Evolutionary conservation across 2,113 vertebrate genomes (phyloP).

Genomic region (Sinosuthora webbiana): DNA sequence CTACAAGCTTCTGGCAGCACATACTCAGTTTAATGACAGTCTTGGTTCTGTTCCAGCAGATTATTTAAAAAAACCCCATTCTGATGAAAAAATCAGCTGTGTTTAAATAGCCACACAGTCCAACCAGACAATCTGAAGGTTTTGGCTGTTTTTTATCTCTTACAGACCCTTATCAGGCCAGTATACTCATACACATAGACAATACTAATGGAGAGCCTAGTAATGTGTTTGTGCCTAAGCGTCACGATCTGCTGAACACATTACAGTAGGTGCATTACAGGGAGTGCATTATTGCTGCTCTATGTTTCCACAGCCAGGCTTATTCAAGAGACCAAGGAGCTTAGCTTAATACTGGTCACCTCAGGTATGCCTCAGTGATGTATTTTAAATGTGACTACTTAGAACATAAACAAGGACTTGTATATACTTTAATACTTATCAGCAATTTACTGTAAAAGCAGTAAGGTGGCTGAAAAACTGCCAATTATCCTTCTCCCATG

Average conservation of each 20-base stretch:
- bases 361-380: background rate
- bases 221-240: background rate
- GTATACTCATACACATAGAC: background rate
- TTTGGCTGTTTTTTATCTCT: background rate
- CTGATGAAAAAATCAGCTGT: conserved; percentile 16
- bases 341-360: background rate
- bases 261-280: background rate
- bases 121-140: background rate
- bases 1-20: conserved; percentile 5
- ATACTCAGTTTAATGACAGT: background rate
- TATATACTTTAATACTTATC: conserved; percentile 18
- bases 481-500: conserved; percentile 65
- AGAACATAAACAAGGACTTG: background rate
- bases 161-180: background rate
- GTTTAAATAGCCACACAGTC: background rate
- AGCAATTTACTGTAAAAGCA: conserved; percentile 38
- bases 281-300: background rate
- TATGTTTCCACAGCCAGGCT: background rate
- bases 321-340: background rate
- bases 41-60: conserved; percentile 20
- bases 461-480: conserved; percentile 62
- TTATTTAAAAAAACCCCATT: background rate
- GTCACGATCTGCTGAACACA: background rate
- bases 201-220: background rate
- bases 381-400: background rate